Percentiles rank a stretch among this genome's conserved stretches.
phyloP scores from a whole-genome alignment of 2,888 invertebrate genomes.

The Brachypterus glaber region DNA sequence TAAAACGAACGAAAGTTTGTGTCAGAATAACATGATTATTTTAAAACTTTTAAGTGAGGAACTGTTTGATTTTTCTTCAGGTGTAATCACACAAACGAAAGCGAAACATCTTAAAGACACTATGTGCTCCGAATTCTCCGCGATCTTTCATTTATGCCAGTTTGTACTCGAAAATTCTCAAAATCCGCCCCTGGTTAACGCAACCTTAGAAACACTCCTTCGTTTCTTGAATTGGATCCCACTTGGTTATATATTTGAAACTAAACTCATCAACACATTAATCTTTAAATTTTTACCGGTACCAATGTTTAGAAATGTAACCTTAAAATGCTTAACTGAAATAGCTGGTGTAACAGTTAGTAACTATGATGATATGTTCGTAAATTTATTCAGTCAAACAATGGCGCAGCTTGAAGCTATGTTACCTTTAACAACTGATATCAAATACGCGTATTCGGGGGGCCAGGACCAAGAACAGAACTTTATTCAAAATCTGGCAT shows the following conservation, averaged over 20 bases:
- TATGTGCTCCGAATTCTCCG: conserved; percentile 98
- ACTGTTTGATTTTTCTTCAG: conserved; percentile 97
- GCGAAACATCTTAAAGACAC: conserved; percentile 98
- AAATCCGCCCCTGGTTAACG: conserved; percentile 91
- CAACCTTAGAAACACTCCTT: conserved; percentile 90
- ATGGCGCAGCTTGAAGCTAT: conserved; percentile 89
- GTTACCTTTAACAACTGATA: conserved; percentile 84
- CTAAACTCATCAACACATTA: conserved; percentile 87
- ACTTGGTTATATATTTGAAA: conserved; percentile 99
- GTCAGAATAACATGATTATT: conserved; percentile 99
- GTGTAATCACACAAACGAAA: conserved; percentile 97
- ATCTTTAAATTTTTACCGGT: conserved; percentile 96
- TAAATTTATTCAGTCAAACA: conserved; percentile 80
- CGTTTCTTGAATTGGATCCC: conserved; percentile 99
- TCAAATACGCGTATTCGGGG: conserved; percentile 85
- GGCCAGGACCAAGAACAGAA: conserved; percentile 97
- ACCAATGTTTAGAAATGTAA: conserved; percentile 80
- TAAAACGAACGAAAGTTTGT: conserved; percentile 96
- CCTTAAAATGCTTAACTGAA: conserved; percentile 96
- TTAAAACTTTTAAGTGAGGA: conserved; percentile 96
- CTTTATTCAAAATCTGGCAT: conserved; percentile 95
- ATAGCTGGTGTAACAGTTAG: conserved; percentile 86
- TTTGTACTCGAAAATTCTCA: conserved; percentile 97
- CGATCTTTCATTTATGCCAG: conserved; percentile 95
- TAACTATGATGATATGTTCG: conserved; percentile 89